phyloP scores from a whole-genome alignment of 2,888 invertebrate species.

The Drosophila lacicola region DNA sequence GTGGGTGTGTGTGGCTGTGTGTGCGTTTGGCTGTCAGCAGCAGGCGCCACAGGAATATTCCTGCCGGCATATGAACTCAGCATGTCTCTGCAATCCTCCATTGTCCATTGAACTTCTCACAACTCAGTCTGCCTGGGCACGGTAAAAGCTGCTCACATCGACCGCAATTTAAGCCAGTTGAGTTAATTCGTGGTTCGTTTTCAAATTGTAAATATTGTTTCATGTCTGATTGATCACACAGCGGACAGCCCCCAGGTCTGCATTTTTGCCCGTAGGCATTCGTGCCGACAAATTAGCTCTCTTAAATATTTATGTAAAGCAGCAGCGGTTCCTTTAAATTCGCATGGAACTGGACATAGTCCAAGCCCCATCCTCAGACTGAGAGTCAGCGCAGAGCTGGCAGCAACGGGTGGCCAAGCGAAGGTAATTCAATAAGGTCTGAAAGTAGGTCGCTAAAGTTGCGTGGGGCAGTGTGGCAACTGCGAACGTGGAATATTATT shows the following conservation, averaged over 20 bases:
- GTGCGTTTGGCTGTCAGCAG: slow-evolving; percentile 52
- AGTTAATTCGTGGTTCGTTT: slow-evolving; percentile 55
- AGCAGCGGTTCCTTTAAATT: slow-evolving; percentile 36
- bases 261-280: slow-evolving; percentile 7
- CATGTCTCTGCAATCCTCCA: slow-evolving; percentile 14
- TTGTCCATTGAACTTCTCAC: slow-evolving; percentile 1
- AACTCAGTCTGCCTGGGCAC: background rate
- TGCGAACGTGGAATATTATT: slow-evolving; percentile 34
- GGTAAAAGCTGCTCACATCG: slow-evolving; percentile 10
- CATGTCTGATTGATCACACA: slow-evolving; percentile 64
- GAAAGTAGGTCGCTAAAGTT: slow-evolving; percentile 54
- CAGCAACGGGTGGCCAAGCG: slow-evolving; percentile 24
- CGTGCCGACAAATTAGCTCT: slow-evolving; percentile 71
- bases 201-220: slow-evolving; percentile 73
- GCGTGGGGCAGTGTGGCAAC: background rate
- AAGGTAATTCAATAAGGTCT: slow-evolving; percentile 23
- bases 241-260: background rate
- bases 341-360: slow-evolving; percentile 9
- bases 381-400: background rate
- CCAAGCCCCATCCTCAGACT: background rate
- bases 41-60: slow-evolving; percentile 43
- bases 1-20: slow-evolving; percentile 7
- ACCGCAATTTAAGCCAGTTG: slow-evolving; percentile 34
- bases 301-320: slow-evolving; percentile 72
- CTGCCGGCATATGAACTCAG: slow-evolving; percentile 21